phyloP scores from a whole-genome alignment of 2,888 invertebrate species.

The Phasia obesa region DNA sequence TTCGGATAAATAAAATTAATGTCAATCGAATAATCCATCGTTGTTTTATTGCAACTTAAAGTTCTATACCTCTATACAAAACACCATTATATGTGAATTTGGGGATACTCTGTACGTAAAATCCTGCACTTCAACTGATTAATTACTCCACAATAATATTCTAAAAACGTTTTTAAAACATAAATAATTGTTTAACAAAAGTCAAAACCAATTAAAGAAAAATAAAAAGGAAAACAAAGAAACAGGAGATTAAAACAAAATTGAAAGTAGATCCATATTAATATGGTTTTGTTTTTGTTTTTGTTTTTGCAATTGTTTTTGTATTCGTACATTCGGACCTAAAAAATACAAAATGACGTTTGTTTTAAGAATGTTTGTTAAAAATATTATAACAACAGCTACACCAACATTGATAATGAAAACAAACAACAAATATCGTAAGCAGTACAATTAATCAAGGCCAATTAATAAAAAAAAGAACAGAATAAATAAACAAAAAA shows the following conservation, averaged over 20 bases:
- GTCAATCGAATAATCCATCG: no score
- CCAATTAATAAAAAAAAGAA: slow-evolving; percentile 22
- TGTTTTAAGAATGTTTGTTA: slow-evolving; percentile 55
- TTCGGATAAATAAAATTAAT: no score
- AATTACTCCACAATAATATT: slow-evolving; percentile 14
- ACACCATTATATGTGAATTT: no score
- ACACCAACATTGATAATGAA: slow-evolving; percentile 21
- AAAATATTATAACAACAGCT: slow-evolving; percentile 20
- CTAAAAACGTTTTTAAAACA: slow-evolving; percentile 36
- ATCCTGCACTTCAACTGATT: not conserved
- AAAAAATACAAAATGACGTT: slow-evolving; percentile 41
- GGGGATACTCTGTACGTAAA: no score
- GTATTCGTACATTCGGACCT: no score
- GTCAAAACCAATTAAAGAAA: slow-evolving; percentile 17
- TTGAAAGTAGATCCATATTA: slow-evolving; percentile 52
- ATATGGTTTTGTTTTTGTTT: not conserved
- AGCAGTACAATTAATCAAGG: slow-evolving; percentile 56
- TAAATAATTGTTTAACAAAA: slow-evolving; percentile 30
- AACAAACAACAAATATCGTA: not conserved
- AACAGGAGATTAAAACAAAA: slow-evolving; percentile 23
- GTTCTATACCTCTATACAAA: no score
- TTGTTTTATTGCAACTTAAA: no score
- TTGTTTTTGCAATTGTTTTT: not conserved
- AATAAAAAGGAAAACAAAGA: slow-evolving; percentile 15
- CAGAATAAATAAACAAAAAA: no score